Percentiles rank a stretch among this genome's conserved stretches.
Evolutionary conservation across 2,113 vertebrate species (phyloP).

Genomic region (Chaenogobius annularis): DNA sequence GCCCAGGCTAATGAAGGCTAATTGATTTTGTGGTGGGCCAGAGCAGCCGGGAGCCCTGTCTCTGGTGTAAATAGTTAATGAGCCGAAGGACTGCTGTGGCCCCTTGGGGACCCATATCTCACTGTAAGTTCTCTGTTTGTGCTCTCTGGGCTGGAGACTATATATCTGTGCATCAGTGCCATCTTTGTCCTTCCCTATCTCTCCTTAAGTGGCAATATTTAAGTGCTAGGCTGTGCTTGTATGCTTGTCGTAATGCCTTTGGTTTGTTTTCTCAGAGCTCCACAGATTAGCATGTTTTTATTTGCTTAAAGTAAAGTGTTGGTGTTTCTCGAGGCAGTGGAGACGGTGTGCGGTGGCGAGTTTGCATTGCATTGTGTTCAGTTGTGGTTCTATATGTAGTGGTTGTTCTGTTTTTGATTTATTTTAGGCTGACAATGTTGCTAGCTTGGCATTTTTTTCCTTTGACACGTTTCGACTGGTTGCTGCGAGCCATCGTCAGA

Average conservation of each 20-base stretch:
- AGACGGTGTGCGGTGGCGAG: constrained; percentile 54
- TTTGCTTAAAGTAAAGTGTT: constrained; percentile 54
- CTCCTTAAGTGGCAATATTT: constrained; percentile 61
- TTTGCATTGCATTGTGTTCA: too few relatives aligned
- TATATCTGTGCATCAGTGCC: constrained; percentile 60
- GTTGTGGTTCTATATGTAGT: too few relatives aligned
- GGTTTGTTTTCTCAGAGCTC: constrained; percentile 46
- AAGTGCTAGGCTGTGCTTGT: constrained; percentile 51
- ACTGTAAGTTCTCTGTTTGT: constrained; percentile 68
- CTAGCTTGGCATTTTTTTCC: too few relatives aligned
- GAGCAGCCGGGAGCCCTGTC: constrained; percentile 84
- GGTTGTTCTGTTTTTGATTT: neutral
- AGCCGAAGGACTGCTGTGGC: constrained; percentile 79
- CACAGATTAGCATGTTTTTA: constrained; percentile 50
- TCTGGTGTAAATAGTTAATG: constrained; percentile 99
- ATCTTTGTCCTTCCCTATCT: constrained; percentile 61
- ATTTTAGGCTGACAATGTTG: too few relatives aligned
- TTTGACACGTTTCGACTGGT: too few relatives aligned
- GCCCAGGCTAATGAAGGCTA: constrained; percentile 88
- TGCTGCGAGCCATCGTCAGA: too few relatives aligned
- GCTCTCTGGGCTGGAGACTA: constrained; percentile 56
- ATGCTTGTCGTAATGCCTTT: constrained; percentile 42
- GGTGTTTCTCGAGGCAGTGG: constrained; percentile 47
- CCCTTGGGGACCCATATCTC: constrained; percentile 69
- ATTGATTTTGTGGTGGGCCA: constrained; percentile 95